These are phyloP conservation scores for Odiellus spinosus DNA, from an alignment of 2,888 invertebrate genomes.

Conservation along the genomic window DNA sequence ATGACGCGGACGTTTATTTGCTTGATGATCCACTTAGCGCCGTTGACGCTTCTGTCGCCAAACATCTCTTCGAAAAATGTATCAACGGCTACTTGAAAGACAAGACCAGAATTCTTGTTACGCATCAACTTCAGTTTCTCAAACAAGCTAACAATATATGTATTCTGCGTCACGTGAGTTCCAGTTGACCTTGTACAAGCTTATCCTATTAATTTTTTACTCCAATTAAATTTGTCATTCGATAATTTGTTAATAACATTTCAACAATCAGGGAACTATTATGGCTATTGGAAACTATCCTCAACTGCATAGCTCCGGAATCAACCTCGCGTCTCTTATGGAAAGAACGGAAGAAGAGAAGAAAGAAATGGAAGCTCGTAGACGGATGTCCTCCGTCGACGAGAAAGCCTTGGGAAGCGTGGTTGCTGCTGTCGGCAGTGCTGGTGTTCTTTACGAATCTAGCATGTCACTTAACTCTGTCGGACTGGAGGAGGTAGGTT, in stretches of 20 bases:
- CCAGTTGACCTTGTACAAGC: no score
- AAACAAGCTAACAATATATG: slow-evolving; percentile 30
- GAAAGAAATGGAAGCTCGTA: slow-evolving; percentile 6
- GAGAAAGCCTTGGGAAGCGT: slow-evolving; percentile 5
- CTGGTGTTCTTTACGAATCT: slow-evolving; percentile 14
- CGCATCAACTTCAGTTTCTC: slow-evolving; percentile 36
- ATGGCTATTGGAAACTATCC: slow-evolving; percentile 18
- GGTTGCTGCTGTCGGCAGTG: slow-evolving; percentile 1
- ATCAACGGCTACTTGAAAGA: slow-evolving; percentile 21
- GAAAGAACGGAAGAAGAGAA: slow-evolving; percentile 13
- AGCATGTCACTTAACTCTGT: slow-evolving; percentile 10
- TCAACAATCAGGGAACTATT: slow-evolving; percentile 13
- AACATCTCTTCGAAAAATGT: slow-evolving; percentile 33
- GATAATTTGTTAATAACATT: no score
- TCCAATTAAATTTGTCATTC: no score
- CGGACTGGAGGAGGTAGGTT: slow-evolving; percentile 2
- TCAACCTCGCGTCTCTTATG: slow-evolving; percentile 17
- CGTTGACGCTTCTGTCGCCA: slow-evolving; percentile 33
- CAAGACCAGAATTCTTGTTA: slow-evolving; percentile 33
- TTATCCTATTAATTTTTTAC: no score
- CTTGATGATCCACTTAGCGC: slow-evolving; percentile 36
- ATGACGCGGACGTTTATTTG: slow-evolving; percentile 33
- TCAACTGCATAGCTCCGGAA: slow-evolving; percentile 15
- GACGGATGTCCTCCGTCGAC: slow-evolving; percentile 8
- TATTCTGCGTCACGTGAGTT: slow-evolving; percentile 30